phyloP scores from a whole-genome alignment of 1,140 invertebrate genomes.

The Yoshiicerus persimilis region DNA sequence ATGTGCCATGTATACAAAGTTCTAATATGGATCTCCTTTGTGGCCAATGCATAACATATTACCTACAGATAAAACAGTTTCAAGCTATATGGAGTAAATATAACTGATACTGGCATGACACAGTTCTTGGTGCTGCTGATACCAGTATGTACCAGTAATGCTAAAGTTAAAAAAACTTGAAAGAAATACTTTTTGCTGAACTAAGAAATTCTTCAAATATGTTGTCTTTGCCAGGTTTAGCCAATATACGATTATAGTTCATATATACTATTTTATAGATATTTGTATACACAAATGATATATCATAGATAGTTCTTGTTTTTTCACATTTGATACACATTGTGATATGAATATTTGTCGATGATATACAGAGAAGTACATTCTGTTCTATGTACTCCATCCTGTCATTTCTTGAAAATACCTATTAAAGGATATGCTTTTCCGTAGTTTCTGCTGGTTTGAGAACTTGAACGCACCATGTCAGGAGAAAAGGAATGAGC shows the following conservation, averaged over 20 bases:
- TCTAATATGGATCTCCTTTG: neutral
- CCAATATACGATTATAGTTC: neutral
- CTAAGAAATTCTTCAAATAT: conserved; percentile 10
- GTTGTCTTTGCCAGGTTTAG: neutral
- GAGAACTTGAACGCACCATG: neutral
- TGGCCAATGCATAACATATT: neutral
- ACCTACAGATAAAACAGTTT: neutral
- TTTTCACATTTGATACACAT: too few species aligned
- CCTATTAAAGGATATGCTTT: neutral
- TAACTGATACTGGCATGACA: too few species aligned
- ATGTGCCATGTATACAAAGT: neutral
- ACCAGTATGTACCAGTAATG: neutral
- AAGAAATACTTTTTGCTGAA: neutral
- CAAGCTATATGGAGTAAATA: neutral
- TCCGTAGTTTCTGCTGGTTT: neutral
- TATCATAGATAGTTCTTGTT: neutral
- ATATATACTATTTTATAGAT: neutral
- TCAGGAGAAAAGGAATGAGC: neutral
- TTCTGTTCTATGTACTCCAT: neutral
- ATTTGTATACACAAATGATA: neutral
- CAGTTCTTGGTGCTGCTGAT: too few species aligned
- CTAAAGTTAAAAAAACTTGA: neutral
- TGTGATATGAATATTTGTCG: too few species aligned
- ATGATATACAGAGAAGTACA: neutral
- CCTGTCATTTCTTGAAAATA: neutral